Conservation (phyloP, 2,797 vertebrate species). For the Catostomus latipinnis region DNA sequence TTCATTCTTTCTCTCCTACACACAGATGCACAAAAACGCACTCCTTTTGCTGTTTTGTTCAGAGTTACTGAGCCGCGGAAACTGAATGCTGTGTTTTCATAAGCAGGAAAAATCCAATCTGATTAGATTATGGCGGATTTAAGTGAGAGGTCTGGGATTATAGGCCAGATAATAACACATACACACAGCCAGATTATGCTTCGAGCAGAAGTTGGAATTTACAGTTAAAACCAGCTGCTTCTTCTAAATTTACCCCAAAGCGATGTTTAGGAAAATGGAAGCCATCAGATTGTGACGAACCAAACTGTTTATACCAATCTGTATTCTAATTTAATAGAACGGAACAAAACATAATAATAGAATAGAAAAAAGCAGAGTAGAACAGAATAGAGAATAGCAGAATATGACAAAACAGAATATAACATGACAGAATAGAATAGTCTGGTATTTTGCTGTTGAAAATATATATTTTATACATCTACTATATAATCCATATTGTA, state of each 20-base stretch:
- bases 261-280: slow-evolving; percentile 36
- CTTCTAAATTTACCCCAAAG: slow-evolving; percentile 44
- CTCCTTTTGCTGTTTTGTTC: slow-evolving; percentile 23
- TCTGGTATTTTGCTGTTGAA: too few relatives aligned
- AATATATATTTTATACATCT: too few relatives aligned
- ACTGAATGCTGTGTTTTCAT: slow-evolving; percentile 58
- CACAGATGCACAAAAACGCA: slow-evolving; percentile 28
- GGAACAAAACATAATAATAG: slow-evolving; percentile 26
- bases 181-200: slow-evolving; percentile 45
- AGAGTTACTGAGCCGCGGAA: slow-evolving; percentile 39
- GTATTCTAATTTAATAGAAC: slow-evolving; percentile 9
- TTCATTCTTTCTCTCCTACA: slow-evolving; percentile 41
- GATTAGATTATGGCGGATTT: slow-evolving; percentile 63
- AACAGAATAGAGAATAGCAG: neutral
- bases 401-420: neutral
- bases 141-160: slow-evolving; percentile 75
- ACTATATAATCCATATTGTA: too few relatives aligned
- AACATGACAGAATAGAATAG: slow-evolving; percentile 12
- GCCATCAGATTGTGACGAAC: slow-evolving; percentile 23
- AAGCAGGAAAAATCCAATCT: slow-evolving; percentile 72
- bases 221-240: slow-evolving; percentile 47
- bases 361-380: neutral
- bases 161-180: slow-evolving; percentile 48
- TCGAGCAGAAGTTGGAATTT: slow-evolving; percentile 36
- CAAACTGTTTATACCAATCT: neutral